Conservation (phyloP, 2,113 vertebrate species). For the Rhinolophus ferrumequinum region DNA sequence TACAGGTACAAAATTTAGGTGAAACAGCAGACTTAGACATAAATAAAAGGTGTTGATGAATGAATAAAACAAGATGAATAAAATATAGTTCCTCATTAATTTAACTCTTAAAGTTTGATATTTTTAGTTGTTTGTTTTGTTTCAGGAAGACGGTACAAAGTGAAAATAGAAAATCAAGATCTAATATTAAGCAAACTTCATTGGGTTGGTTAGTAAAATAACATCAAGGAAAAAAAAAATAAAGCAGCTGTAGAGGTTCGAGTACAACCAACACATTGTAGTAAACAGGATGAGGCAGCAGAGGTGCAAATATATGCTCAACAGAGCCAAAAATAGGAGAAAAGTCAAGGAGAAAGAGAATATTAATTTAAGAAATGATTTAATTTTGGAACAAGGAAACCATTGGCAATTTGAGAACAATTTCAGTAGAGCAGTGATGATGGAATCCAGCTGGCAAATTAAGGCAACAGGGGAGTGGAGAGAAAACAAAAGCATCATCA, state of each 20-base stretch:
- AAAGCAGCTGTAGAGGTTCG: not conserved
- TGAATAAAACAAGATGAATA: not conserved
- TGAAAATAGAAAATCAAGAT: not conserved
- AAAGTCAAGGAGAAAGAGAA: not conserved
- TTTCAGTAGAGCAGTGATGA: not conserved
- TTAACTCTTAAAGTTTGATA: not conserved
- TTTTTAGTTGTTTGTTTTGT: not conserved
- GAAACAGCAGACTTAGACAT: not conserved
- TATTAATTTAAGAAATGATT: not conserved
- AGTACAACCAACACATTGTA: not conserved
- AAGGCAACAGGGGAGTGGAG: not conserved
- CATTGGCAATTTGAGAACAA: not conserved
- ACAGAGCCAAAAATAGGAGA: not conserved
- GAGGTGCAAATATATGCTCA: not conserved
- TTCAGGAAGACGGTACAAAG: not conserved
- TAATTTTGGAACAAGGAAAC: constrained; percentile 12
- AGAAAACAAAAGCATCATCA: not conserved
- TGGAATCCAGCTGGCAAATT: not conserved
- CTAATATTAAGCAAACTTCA: not conserved
- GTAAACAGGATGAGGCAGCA: not conserved
- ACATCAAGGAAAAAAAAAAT: constrained; percentile 5
- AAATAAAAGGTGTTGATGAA: not conserved
- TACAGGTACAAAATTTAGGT: not conserved
- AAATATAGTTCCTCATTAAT: not conserved
- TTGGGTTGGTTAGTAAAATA: not conserved